Evolutionary conservation across 2,888 invertebrate genomes (phyloP).

Genomic region (Cerastis rubricosa): DNA sequence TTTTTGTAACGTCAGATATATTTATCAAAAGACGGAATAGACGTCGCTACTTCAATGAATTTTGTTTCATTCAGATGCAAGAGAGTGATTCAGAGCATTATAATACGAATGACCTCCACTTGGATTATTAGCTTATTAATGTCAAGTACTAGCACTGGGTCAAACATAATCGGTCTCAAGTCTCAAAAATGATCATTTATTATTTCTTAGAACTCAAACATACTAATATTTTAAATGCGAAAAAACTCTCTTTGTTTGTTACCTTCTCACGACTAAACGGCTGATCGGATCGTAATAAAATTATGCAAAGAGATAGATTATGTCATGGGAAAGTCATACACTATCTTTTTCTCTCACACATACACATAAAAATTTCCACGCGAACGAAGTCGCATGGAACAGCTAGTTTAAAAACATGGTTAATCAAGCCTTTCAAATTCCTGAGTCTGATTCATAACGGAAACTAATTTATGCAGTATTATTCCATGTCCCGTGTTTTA

Average conservation of each 20-base stretch:
- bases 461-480: constrained; percentile 19
- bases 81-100: no score
- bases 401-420: no score
- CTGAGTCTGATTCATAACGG: constrained; percentile 30
- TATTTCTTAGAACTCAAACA: not conserved
- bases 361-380: no score
- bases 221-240: no score
- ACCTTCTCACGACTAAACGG: no score
- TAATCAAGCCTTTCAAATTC: constrained; percentile 26
- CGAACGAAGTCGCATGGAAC: no score
- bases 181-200: not conserved
- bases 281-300: no score
- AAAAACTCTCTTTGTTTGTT: no score
- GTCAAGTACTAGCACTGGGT: not conserved
- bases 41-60: not conserved
- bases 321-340: no score
- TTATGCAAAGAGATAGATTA: no score
- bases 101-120: not conserved
- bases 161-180: not conserved
- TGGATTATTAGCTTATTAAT: constrained; percentile 1
- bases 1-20: not conserved
- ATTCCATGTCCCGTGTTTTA: constrained; percentile 8
- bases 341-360: no score
- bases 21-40: not conserved
- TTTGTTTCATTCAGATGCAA: not conserved